These are phyloP conservation scores for Chironomus striatipennis DNA, from an alignment of 1,140 invertebrate species.

Conservation along the genomic window DNA sequence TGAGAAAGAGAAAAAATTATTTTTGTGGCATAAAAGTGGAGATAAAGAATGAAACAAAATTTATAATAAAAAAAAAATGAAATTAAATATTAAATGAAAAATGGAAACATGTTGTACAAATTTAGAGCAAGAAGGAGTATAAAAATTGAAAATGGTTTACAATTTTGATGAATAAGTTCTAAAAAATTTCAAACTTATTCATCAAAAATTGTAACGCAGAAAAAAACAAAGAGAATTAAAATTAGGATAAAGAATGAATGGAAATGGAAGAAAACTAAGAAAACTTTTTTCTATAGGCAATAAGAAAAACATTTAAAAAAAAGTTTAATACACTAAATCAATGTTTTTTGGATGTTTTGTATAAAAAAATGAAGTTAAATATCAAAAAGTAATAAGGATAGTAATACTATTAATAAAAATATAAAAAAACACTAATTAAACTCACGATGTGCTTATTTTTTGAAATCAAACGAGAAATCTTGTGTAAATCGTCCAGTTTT, in stretches of 20 bases:
- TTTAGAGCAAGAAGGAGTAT: slow-evolving; percentile 1
- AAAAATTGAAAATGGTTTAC: not conserved
- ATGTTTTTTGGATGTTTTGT: slow-evolving; percentile 14
- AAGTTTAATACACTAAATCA: slow-evolving; percentile 4
- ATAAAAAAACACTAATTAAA: not conserved
- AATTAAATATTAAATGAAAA: not conserved
- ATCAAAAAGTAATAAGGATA: not conserved
- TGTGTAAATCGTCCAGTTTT: slow-evolving; percentile 12
- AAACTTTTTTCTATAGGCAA: not conserved
- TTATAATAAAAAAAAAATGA: not conserved
- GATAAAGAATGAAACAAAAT: not conserved
- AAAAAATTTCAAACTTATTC: no score
- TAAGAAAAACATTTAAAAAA: not conserved
- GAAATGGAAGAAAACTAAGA: not conserved
- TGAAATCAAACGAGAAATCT: not conserved
- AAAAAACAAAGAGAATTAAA: not conserved
- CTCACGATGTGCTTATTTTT: slow-evolving; percentile 1
- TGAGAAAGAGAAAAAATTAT: not conserved
- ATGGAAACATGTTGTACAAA: slow-evolving; percentile 22
- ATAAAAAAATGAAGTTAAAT: slow-evolving; percentile 3
- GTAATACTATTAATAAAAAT: no score
- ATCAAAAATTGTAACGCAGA: no score
- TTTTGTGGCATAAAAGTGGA: slow-evolving; percentile 13
- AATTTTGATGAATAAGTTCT: not conserved
- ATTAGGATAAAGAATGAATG: not conserved